A percentile compares a stretch with the other conserved stretches of the same genome.
phyloP scores from a whole-genome alignment of 1,140 invertebrate species.

The Drosophila pseudoananassae region DNA sequence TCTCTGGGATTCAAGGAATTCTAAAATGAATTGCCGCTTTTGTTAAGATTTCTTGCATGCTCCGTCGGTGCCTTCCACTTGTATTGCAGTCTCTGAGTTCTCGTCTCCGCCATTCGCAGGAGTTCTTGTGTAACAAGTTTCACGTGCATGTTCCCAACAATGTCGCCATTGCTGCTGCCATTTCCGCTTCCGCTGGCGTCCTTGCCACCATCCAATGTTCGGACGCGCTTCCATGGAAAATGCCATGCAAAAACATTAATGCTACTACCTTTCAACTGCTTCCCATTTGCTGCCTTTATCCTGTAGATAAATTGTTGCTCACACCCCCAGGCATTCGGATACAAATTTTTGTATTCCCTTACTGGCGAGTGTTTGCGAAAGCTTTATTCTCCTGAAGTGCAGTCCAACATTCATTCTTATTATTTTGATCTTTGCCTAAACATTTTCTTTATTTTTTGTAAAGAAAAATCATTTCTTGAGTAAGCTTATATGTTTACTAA shows the following conservation, averaged over 20 bases:
- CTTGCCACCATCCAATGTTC: constrained; percentile 23
- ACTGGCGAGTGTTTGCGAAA: constrained; percentile 65
- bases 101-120: constrained; percentile 31
- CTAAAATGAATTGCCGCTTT: constrained; percentile 80
- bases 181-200: constrained; percentile 39
- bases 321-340: constrained; percentile 28
- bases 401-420: constrained; percentile 24
- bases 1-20: constrained; percentile 70
- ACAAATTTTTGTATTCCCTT: constrained; percentile 64
- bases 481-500: not conserved
- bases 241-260: constrained; percentile 72
- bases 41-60: constrained; percentile 77
- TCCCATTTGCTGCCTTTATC: constrained; percentile 50
- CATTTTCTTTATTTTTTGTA: not conserved
- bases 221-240: constrained; percentile 46
- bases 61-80: constrained; percentile 24
- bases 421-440: constrained; percentile 1
- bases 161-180: constrained; percentile 62
- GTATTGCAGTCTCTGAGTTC: constrained; percentile 28
- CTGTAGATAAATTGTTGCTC: constrained; percentile 66
- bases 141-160: constrained; percentile 79
- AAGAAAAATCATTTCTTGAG: not conserved
- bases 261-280: constrained; percentile 47
- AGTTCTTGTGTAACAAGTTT: constrained; percentile 71
- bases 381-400: constrained; percentile 57